Base-by-base conservation (phyloP, 1,140 invertebrate species). In the Leptopilina boulardi region DNA sequence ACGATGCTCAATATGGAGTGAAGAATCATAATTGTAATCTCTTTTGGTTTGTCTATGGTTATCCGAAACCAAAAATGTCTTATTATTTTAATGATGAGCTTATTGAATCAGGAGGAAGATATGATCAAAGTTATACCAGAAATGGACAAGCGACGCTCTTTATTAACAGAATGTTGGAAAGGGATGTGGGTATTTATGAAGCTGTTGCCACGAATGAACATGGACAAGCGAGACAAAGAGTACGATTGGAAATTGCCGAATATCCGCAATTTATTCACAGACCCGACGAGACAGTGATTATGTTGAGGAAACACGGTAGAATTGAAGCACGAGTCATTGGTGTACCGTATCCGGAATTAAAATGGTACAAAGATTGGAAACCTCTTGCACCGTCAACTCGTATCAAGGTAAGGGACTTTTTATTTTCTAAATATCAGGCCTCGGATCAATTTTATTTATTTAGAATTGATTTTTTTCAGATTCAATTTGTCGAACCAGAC, bases 331-430 rank as follows among this genome's bases (percentile, higher is more conserved):
- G 96, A 71, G 94, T 99, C 54, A 95, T 94, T 30, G 98, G 98
- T 11, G 94, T 97, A 74, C 98, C 98, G 0, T 95, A 95, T 84
- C 98, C 98, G 0, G 96, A 98, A 80, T 94, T 99, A n/a, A 98
- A 97, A 87, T 99, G 97, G 97, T 98, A 96, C 91, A 99, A 98
- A 91, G 97, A 99, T 88, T 99, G 97, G 97, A 95, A 97, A 86
- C 97, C 96, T 2, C 87, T 99, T 6, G 94, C 96, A 1, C 89
- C 95, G 2, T 96, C 96, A 0, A 92, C 93, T 6, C 94, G 97
- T 83, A 94, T 97, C 21, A 97, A 96, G 92, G 95, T 97, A 83
- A 54, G 47, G 4, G 26, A 47, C 56, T 10, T 18, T 13, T 51
- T 8, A 54, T 70, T 10, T 26, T 13, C 10, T 75, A n/a, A n/a